Conservation (phyloP, 2,113 vertebrate species). For the Cyrtonyx montezumae region DNA sequence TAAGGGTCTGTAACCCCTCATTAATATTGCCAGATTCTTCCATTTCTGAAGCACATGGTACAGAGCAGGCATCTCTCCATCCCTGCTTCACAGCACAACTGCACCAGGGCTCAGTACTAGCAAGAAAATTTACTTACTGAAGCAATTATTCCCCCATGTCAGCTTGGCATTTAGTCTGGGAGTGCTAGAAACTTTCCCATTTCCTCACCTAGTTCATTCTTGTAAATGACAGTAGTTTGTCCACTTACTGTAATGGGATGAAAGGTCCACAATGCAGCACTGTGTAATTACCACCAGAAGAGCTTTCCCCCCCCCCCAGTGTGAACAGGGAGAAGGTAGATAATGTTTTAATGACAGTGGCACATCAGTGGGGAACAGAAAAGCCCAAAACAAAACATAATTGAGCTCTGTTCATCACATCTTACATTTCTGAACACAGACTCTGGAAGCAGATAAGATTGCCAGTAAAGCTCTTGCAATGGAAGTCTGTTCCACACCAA, state of each 20-base stretch:
- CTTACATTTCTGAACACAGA: conserved; percentile 19
- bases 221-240: conserved; percentile 59
- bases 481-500: conserved; percentile 42
- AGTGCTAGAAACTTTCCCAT: conserved; percentile 29
- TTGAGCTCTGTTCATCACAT: background rate
- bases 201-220: conserved; percentile 44
- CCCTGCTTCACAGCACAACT: background rate
- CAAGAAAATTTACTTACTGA: conserved; percentile 29
- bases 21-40: background rate
- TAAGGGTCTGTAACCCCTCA: background rate
- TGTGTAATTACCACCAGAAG: conserved; percentile 65
- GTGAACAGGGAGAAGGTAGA: conserved; percentile 49
- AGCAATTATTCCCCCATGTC: background rate
- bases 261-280: conserved; percentile 48
- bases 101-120: background rate
- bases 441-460: conserved; percentile 51
- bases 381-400: background rate
- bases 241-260: conserved; percentile 65
- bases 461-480: conserved; percentile 42
- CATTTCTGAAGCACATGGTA: background rate
- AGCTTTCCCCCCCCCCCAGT: background rate
- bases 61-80: background rate
- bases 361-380: background rate
- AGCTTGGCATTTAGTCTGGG: background rate
- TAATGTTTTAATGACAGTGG: conserved; percentile 68